Percentiles rank a stretch among this genome's conserved stretches.
Evolutionary conservation across 2,797 vertebrate genomes (phyloP).

Genomic region (Argentina silus): DNA sequence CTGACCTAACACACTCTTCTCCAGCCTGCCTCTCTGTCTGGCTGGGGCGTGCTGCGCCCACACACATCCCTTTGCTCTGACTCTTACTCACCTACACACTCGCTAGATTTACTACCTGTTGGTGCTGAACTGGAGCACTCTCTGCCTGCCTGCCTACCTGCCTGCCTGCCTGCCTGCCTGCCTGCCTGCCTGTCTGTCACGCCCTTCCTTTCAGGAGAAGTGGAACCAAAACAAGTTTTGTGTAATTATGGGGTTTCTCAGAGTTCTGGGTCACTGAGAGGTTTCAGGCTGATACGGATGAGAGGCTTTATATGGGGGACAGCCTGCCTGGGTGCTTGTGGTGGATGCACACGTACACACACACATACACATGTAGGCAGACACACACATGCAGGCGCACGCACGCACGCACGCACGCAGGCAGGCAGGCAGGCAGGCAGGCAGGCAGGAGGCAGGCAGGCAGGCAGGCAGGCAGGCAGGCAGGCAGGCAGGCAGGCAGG

Average conservation of each 20-base stretch:
- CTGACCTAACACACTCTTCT: constrained; percentile 40
- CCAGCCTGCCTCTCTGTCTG: constrained; percentile 49
- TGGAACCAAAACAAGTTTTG: constrained; percentile 51
- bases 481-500: too few species aligned
- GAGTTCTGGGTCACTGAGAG: constrained; percentile 74
- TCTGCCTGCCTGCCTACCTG: too few species aligned
- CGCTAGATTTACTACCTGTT: constrained; percentile 68
- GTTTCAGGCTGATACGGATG: constrained; percentile 70
- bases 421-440: too few species aligned
- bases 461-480: too few species aligned
- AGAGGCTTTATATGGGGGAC: constrained; percentile 73
- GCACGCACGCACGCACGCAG: too few species aligned
- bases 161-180: constrained; percentile 43
- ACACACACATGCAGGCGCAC: too few species aligned
- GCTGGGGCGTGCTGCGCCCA: constrained; percentile 58
- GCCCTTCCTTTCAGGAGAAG: constrained; percentile 59
- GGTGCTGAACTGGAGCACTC: constrained; percentile 58
- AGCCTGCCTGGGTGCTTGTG: constrained; percentile 28
- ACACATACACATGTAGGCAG: too few species aligned
- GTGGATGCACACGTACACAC: constrained; percentile 26
- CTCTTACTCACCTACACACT: constrained; percentile 51
- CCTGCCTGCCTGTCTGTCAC: constrained; percentile 2
- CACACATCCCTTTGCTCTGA: constrained; percentile 54
- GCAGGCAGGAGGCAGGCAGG: too few species aligned
- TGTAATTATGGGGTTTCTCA: constrained; percentile 80